A percentile compares a stretch with the other conserved stretches of the same genome.
phyloP scores from a whole-genome alignment of 1,140 invertebrate genomes.

The Lerema accius region DNA sequence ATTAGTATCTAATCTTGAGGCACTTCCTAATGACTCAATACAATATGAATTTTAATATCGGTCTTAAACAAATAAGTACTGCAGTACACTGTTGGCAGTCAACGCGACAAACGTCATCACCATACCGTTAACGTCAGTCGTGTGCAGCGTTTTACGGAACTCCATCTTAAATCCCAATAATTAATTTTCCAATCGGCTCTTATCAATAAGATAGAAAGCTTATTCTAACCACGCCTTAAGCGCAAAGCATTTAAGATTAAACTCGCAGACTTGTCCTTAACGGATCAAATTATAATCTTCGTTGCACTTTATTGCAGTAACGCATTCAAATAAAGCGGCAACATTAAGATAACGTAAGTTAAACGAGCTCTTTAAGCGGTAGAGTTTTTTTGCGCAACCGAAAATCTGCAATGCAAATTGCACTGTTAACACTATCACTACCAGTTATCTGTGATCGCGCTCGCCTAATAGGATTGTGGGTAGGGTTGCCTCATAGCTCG shows the following conservation, averaged over 20 bases:
- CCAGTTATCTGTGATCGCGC: slow-evolving; percentile 35
- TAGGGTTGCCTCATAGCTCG: no score
- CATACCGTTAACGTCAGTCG: no score
- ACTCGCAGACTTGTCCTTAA: slow-evolving; percentile 34
- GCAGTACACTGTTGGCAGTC: no score
- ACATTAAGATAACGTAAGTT: slow-evolving; percentile 56
- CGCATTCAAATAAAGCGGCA: slow-evolving; percentile 56
- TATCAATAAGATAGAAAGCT: neutral
- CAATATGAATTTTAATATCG: no score
- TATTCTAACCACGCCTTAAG: slow-evolving; percentile 17
- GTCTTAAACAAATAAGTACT: no score
- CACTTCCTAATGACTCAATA: no score
- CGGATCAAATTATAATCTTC: slow-evolving; percentile 49
- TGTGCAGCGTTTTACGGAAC: no score
- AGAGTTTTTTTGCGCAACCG: slow-evolving; percentile 31
- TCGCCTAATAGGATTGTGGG: slow-evolving; percentile 22
- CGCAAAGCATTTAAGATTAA: slow-evolving; percentile 25
- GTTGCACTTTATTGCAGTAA: slow-evolving; percentile 49
- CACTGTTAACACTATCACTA: slow-evolving; percentile 35
- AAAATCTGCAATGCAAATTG: slow-evolving; percentile 47
- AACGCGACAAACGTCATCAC: no score
- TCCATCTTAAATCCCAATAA: no score
- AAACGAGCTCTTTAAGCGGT: slow-evolving; percentile 38
- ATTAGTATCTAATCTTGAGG: no score
- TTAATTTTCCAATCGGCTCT: neutral